Base-by-base conservation (phyloP, 2,797 vertebrate species). In the Merluccius polli region DNA sequence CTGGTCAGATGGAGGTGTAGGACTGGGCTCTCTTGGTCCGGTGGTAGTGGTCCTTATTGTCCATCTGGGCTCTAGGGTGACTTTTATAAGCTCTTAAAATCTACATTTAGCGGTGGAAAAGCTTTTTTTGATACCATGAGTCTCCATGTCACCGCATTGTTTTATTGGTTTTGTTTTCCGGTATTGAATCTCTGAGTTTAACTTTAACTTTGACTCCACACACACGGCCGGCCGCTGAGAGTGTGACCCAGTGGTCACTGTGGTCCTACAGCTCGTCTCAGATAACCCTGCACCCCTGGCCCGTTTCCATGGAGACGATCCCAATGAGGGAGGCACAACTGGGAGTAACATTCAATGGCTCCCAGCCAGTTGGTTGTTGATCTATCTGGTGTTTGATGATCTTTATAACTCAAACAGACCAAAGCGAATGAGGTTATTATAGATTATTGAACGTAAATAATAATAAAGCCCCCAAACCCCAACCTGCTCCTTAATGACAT, bases 161-260 rank as follows among this genome's bases (percentile, higher is more conserved):
- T 18, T 29, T 36, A 0, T 18, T 2, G 3, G n/a, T 68, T 71
- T 63, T 35, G 1, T 52, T 38, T 79, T 70, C 29, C 0, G 72
- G 44, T 81, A 21, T 44, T 16, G 2, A 8, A 24, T 41, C 36
- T 75, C 27, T 5, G 33, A n/a, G n/a, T 21, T 7, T 59, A 13
- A 36, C 16, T 33, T 41, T 6, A 9, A n/a, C n/a, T n/a, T 10
- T 36, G 48, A 79, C 36, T 79, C 65, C 69, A 3, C 33, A 24
- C 3, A 18, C 38, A 74, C 77, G 59, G 73, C 38, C 21, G 11
- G 71, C 75, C 78, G 71, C 71, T 65, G 78, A 77, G 76, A 72
- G 65, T 63, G 77, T 81, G 13, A 73, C 73, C n/a, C n/a, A n/a
- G n/a, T n/a, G n/a, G 74, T 74, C 30, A 36, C 33, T 73, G 74